Percentiles rank a stretch among this genome's conserved stretches.
phyloP scores from a whole-genome alignment of 2,888 invertebrate species.

The Himalopsyche tibetana region DNA sequence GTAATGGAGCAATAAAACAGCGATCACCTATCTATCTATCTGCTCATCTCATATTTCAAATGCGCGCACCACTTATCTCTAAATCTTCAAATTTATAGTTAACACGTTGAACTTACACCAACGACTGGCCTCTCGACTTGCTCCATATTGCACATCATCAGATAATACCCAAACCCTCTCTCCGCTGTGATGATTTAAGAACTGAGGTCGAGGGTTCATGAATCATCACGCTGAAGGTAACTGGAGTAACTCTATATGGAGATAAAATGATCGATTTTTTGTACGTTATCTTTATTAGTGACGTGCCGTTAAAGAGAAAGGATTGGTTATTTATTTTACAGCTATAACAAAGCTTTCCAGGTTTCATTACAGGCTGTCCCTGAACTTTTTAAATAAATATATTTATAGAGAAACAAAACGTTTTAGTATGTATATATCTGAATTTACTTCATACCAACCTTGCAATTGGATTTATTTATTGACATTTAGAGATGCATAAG shows the following conservation, averaged over 20 bases:
- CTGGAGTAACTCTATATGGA: slow-evolving; percentile 12
- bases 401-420: not conserved
- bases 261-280: not conserved
- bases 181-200: not conserved
- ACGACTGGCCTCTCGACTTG: not conserved
- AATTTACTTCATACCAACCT: not conserved
- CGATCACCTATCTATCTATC: not conserved
- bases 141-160: slow-evolving; percentile 26
- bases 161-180: not conserved
- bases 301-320: not conserved
- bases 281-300: not conserved
- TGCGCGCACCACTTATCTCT: not conserved
- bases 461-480: not conserved
- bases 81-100: slow-evolving; percentile 10
- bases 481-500: not conserved
- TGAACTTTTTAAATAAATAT: not conserved
- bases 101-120: slow-evolving; percentile 30
- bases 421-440: not conserved
- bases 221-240: slow-evolving; percentile 6
- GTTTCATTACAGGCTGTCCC: not conserved
- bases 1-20: slow-evolving; percentile 1
- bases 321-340: not conserved
- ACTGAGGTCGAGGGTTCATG: slow-evolving; percentile 2
- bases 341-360: not conserved
- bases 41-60: slow-evolving; percentile 7